Conservation (phyloP, 2,113 vertebrate genomes). For the Oreochromis spilurus region DNA sequence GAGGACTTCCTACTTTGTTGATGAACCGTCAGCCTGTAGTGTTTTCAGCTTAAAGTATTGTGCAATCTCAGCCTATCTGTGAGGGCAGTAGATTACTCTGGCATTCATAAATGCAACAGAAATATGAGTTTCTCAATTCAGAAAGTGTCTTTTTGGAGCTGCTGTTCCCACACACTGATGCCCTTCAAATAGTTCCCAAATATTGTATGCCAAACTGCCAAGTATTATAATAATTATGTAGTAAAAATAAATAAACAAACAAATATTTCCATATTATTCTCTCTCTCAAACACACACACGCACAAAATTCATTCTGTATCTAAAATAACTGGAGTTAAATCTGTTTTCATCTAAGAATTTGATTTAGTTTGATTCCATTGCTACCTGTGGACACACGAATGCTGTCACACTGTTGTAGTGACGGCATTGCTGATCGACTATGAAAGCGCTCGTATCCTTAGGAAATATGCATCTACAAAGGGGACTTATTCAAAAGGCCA, state of each 20-base stretch:
- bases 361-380: not conserved
- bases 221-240: not conserved
- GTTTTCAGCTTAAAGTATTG: not conserved
- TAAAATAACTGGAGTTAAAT: not conserved
- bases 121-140: constrained; percentile 2
- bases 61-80: not conserved
- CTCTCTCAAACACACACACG: not conserved
- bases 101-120: not conserved
- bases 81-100: constrained; percentile 9
- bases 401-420: not conserved
- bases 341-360: not conserved
- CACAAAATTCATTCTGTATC: not conserved
- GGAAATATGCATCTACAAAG: not conserved
- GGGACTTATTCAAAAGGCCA: not conserved
- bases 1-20: constrained; percentile 35
- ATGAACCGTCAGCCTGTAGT: constrained; percentile 2
- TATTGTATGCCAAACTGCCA: not conserved
- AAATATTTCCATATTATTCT: not conserved
- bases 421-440: not conserved
- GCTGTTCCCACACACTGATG: not conserved
- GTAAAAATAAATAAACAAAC: not conserved
- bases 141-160: not conserved
- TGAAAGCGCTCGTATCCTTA: not conserved
- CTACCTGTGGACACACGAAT: not conserved
- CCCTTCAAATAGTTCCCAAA: not conserved